Percentiles rank a stretch among this genome's conserved stretches.
Evolutionary conservation across 1,140 invertebrate genomes (phyloP).

Genomic region (Dinoponera quadriceps): DNA sequence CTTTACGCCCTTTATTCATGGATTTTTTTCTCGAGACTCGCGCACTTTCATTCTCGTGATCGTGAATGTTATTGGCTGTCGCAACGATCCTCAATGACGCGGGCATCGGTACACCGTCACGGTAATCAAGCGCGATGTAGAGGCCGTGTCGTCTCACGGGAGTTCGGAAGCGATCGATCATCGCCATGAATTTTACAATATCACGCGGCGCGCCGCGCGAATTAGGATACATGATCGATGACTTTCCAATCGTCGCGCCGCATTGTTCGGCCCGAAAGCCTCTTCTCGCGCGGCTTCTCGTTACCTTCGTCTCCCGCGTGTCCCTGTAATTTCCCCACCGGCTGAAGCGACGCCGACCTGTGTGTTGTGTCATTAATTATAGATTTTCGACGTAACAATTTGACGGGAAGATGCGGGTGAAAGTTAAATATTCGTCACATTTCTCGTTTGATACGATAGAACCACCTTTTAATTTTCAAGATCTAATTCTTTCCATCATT

Average conservation of each 20-base stretch:
- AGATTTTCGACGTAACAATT: too few relatives aligned
- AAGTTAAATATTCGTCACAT: too few relatives aligned
- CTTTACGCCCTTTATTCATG: too few relatives aligned
- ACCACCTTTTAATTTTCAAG: too few relatives aligned
- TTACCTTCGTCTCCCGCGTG: background rate
- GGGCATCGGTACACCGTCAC: background rate
- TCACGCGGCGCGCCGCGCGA: constrained; percentile 66
- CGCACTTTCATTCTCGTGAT: background rate
- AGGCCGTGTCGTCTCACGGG: constrained; percentile 25
- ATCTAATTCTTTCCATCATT: too few relatives aligned
- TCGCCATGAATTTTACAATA: constrained; percentile 77
- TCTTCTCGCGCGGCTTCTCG: background rate
- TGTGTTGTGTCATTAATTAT: too few relatives aligned
- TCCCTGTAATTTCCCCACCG: constrained; percentile 23
- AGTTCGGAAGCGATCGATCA: constrained; percentile 77
- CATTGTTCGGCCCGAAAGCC: constrained; percentile 66
- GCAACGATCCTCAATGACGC: background rate
- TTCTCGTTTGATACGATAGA: too few relatives aligned
- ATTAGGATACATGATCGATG: constrained; percentile 80
- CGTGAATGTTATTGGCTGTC: background rate
- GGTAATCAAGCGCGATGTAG: constrained; percentile 29
- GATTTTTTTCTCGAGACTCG: background rate
- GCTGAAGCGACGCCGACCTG: constrained; percentile 24
- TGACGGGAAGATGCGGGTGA: too few relatives aligned
- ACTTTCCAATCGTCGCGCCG: constrained; percentile 79